A percentile compares a stretch with the other conserved stretches of the same genome.
phyloP scores from a whole-genome alignment of 2,797 vertebrate species.

The Peromyscus melanophrys region DNA sequence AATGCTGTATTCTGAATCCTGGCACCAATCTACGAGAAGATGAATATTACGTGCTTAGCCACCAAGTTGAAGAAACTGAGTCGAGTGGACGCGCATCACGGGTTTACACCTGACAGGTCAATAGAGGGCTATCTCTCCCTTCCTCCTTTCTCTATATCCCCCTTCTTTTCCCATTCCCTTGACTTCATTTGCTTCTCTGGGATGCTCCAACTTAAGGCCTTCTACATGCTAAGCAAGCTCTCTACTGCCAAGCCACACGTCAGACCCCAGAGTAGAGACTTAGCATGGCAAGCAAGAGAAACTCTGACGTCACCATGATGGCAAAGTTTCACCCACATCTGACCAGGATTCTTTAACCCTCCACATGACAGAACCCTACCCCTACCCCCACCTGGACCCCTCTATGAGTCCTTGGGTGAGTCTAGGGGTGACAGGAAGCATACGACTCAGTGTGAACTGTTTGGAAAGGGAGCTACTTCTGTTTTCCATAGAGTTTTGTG shows the following conservation, averaged over 20 bases:
- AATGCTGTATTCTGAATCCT: conserved; percentile 39
- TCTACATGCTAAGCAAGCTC: neutral
- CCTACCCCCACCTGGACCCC: too few relatives aligned
- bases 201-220: neutral
- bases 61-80: neutral
- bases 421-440: accelerated
- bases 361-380: neutral
- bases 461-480: neutral
- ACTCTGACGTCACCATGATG: neutral
- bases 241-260: neutral
- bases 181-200: neutral
- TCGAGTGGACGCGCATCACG: neutral
- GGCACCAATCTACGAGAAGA: conserved; percentile 38
- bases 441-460: accelerated
- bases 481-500: neutral
- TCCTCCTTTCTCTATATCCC: neutral
- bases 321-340: neutral
- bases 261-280: neutral
- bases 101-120: neutral
- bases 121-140: neutral
- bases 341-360: neutral
- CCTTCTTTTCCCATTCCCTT: neutral
- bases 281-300: neutral
- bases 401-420: too few relatives aligned
- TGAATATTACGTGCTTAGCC: neutral